Percentiles rank a stretch among this genome's conserved stretches.
These are phyloP conservation scores for Oegoconia quadripuncta DNA, from an alignment of 2,888 invertebrate genomes.

Conservation along the genomic window DNA sequence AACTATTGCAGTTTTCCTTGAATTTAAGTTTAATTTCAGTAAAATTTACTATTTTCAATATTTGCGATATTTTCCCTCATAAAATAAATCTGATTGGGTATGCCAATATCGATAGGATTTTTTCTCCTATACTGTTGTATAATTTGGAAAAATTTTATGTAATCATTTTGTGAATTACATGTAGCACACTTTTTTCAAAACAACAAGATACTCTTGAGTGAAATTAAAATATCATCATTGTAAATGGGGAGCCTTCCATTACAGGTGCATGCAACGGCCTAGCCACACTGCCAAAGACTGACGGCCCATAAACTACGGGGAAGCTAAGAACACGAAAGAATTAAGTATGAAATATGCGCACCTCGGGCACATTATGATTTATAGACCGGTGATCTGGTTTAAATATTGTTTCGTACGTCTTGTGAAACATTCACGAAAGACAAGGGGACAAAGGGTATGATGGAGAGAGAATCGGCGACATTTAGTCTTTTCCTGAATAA, in stretches of 20 bases:
- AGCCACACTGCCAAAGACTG: slow-evolving; percentile 36
- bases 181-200: background rate
- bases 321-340: slow-evolving; percentile 64
- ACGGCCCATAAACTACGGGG: slow-evolving; percentile 54
- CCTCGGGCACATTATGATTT: slow-evolving; percentile 70
- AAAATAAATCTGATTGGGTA: background rate
- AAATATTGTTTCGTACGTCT: slow-evolving; percentile 38
- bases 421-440: slow-evolving; percentile 21
- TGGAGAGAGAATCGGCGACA: no score
- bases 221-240: background rate
- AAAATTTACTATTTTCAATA: no score
- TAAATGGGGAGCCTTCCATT: slow-evolving; percentile 17
- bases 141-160: no score
- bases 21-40: no score
- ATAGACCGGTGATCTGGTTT: slow-evolving; percentile 50
- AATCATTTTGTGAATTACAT: no score
- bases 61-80: no score
- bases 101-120: no score
- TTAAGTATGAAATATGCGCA: slow-evolving; percentile 78
- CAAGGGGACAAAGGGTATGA: no score
- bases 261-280: slow-evolving; percentile 47
- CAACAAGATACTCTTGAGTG: no score
- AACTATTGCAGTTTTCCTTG: no score
- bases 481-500: no score
- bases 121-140: no score